Percentiles rank a stretch among this genome's conserved stretches.
phyloP scores from a whole-genome alignment of 1,140 invertebrate genomes.

The Cydia amplana region DNA sequence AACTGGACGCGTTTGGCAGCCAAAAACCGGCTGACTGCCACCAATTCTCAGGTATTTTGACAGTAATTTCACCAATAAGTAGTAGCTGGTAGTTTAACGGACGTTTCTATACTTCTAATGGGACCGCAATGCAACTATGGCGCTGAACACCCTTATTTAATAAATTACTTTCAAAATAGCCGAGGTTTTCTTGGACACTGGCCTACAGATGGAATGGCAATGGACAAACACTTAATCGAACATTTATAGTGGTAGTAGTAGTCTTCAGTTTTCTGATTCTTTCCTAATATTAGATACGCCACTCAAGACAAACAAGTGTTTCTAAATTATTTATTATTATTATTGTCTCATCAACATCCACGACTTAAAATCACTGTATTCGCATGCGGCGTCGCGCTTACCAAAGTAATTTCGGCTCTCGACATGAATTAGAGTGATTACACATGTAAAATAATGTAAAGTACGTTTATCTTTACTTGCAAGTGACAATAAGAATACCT shows the following conservation, averaged over 20 bases:
- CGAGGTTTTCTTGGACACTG: background rate
- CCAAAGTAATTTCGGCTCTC: no score
- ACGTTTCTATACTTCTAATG: background rate
- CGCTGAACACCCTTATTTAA: background rate
- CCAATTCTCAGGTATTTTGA: slow-evolving; percentile 24
- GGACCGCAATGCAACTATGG: background rate
- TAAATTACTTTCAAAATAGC: slow-evolving; percentile 1
- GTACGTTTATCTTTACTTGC: no score
- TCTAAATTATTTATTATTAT: no score
- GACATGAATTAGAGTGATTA: no score
- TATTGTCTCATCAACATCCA: no score
- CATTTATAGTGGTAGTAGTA: background rate
- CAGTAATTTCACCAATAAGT: background rate
- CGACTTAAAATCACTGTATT: no score
- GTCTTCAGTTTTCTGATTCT: no score
- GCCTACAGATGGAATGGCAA: background rate
- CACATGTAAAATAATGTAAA: no score
- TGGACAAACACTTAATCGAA: background rate
- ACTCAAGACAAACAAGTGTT: no score
- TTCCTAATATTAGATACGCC: no score
- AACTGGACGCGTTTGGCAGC: slow-evolving; percentile 20
- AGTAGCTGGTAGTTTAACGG: background rate
- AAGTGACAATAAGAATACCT: no score
- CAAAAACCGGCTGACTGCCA: slow-evolving; percentile 22
- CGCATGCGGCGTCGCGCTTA: no score